A percentile compares a stretch with the other conserved stretches of the same genome.
Conservation (phyloP, 2,888 invertebrate genomes). For the Macrophya annulata region DNA sequence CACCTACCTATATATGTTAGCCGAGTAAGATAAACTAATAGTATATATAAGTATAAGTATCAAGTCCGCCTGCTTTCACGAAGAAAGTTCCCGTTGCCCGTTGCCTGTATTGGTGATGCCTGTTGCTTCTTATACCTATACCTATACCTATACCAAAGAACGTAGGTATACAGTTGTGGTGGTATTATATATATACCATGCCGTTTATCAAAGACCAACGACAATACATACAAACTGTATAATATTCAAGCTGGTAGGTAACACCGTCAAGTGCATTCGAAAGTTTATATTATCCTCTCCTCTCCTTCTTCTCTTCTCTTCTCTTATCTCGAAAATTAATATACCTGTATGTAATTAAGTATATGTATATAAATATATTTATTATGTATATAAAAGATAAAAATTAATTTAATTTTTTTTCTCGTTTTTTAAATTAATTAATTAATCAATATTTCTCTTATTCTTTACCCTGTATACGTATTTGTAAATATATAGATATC, state of each 20-base stretch:
- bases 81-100: constrained; percentile 29
- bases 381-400: too few relatives aligned
- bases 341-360: not conserved
- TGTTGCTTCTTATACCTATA: not conserved
- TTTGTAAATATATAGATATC: not conserved
- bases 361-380: not conserved
- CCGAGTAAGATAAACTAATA: not conserved
- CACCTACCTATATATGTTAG: not conserved
- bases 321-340: not conserved
- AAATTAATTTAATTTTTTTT: too few relatives aligned
- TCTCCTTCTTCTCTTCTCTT: not conserved
- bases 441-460: not conserved
- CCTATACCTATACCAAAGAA: not conserved
- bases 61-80: constrained; percentile 43
- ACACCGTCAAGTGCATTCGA: constrained; percentile 48
- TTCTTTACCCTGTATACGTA: not conserved
- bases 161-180: too few relatives aligned
- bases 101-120: not conserved
- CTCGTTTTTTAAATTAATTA: too few relatives aligned
- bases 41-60: not conserved
- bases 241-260: too few relatives aligned
- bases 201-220: constrained; percentile 41
- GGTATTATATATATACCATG: not conserved
- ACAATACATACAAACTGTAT: too few relatives aligned
- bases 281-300: constrained; percentile 52